Base-by-base conservation (phyloP, 1,140 invertebrate species). In the Lethocerus indicus region DNA sequence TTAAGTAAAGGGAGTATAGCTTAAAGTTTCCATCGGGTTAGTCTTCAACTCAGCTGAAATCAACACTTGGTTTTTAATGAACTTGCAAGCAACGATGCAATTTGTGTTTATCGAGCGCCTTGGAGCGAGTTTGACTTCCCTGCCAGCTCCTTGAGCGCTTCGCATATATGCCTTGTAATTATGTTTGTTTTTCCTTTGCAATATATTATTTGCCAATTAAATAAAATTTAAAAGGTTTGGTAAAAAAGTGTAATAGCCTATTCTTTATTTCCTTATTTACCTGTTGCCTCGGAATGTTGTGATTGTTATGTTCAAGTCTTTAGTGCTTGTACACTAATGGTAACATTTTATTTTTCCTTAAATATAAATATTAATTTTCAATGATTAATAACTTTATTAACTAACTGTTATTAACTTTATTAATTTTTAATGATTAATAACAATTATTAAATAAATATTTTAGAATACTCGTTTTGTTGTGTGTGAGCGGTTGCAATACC, bases 161-260 rank as follows among this genome's bases (percentile, higher is more conserved):
- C 50, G 47, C 47, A 56, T 48, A 52, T 54, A 39, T 49, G 48
- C 48, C 48, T 55, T 55, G 54, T 50, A 49, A 55, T 55, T 47
- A 57, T 52, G 47, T 57, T 54, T 50, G 52, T 54, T 55, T 54
- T 46, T 37, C n/a, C n/a, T 54, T 55, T 54, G 53, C 53, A 55
- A 53, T 54, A 54, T 54, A 51, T 57, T 49, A 54, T 57, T 57
- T 57, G 56, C 53, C 51, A 57, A 57, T 57, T 54, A 47, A 55
- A 57, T 53, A 53, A 57, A 55, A 54, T 52, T 55, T 57, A 46
- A 57, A 57, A 54, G 39, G 50, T 57, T 57, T 57, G 55, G 50
- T 54, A 57, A 54, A 26, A 52, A 46, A 44, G 16, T 14, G 16
- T 44, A 18, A 4, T 20, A 28, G n/a, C 14, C 18, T 44, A 28